These are phyloP conservation scores for Carettochelys insculpta DNA, from an alignment of 2,113 vertebrate genomes.

Conservation along the genomic window DNA sequence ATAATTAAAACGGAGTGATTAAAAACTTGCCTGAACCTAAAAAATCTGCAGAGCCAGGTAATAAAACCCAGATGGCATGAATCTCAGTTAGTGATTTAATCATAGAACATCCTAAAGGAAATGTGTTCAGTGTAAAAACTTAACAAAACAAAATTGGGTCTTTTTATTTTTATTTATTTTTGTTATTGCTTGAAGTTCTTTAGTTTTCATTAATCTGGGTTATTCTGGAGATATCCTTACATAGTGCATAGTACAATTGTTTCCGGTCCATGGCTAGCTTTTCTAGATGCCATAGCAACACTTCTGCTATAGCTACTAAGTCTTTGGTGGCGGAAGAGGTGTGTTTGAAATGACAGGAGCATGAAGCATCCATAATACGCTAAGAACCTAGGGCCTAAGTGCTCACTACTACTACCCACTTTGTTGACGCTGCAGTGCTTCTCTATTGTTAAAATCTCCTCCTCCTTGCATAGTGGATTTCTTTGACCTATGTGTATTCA, in stretches of 20 bases:
- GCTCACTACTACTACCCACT: background rate
- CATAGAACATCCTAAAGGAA: background rate
- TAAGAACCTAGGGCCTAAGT: background rate
- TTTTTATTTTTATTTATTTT: no score
- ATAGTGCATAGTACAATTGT: no score
- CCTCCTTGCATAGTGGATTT: background rate
- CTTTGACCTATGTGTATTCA: background rate
- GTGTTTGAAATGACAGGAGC: background rate
- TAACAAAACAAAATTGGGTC: background rate
- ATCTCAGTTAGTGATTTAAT: fast-evolving
- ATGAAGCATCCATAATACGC: background rate
- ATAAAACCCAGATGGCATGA: fast-evolving
- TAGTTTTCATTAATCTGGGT: no score
- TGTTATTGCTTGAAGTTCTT: background rate
- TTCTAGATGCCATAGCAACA: no score
- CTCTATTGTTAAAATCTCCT: background rate
- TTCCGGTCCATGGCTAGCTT: no score
- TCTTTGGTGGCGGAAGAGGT: no score
- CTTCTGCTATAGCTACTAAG: no score
- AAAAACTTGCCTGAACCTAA: background rate
- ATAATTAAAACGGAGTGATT: background rate
- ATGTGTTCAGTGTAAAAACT: background rate
- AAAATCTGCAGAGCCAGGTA: background rate
- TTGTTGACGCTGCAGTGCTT: background rate
- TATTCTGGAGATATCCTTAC: background rate